Conservation (phyloP, 1,140 invertebrate genomes). For the Tachypleus tridentatus region DNA sequence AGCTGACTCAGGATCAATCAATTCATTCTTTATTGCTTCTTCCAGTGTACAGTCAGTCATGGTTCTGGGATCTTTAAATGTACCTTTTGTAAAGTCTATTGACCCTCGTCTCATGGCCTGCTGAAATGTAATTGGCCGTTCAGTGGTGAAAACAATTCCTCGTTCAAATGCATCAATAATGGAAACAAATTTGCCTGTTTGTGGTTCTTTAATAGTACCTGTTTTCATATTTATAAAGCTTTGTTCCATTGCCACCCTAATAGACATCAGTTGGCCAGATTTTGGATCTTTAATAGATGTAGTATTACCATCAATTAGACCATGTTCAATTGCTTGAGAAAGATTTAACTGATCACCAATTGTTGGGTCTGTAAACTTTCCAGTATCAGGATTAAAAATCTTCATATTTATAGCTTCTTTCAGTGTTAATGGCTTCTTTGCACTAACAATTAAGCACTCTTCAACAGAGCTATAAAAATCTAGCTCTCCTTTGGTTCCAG, state of each 20-base stretch:
- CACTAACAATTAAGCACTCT: constrained; percentile 58
- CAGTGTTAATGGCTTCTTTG: constrained; percentile 52
- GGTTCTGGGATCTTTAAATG: constrained; percentile 48
- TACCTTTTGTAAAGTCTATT: constrained; percentile 47
- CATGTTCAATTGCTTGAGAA: constrained; percentile 52
- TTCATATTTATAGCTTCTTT: constrained; percentile 62
- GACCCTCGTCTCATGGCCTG: constrained; percentile 50
- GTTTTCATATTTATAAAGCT: constrained; percentile 60
- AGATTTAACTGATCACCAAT: constrained; percentile 52
- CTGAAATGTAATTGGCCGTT: constrained; percentile 51
- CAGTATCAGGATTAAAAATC: constrained; percentile 60
- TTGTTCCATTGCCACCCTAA: constrained; percentile 60
- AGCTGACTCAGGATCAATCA: constrained; percentile 60
- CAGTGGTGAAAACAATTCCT: constrained; percentile 55
- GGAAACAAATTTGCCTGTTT: constrained; percentile 55
- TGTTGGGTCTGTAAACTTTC: constrained; percentile 61
- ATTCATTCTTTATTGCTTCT: constrained; percentile 55
- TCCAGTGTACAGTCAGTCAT: constrained; percentile 53
- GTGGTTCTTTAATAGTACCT: constrained; percentile 62
- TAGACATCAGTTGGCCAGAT: constrained; percentile 55
- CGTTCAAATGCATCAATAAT: constrained; percentile 56
- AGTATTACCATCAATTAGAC: constrained; percentile 60
- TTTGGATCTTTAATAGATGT: constrained; percentile 62
- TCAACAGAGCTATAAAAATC: constrained; percentile 48
- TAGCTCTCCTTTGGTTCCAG: constrained; percentile 44